A percentile compares a stretch with the other conserved stretches of the same genome.
Evolutionary conservation across 2,888 invertebrate species (phyloP).

Genomic region (Metellina segmentata): DNA sequence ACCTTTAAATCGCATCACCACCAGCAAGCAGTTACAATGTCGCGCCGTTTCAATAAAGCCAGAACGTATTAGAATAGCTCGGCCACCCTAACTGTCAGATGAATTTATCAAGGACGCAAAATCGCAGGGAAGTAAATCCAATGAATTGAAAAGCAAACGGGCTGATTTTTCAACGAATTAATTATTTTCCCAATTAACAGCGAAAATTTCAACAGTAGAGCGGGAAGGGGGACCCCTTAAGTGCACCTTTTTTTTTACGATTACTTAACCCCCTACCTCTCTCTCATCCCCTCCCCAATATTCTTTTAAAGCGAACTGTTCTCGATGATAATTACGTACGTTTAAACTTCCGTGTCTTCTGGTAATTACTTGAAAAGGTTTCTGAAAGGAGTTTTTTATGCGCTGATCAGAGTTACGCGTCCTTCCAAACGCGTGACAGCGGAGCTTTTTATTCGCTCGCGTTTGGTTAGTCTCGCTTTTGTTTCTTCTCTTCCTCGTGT

Average conservation of each 20-base stretch:
- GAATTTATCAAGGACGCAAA: not conserved
- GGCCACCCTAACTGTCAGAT: not conserved
- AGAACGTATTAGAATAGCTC: no score
- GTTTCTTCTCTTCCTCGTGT: not conserved
- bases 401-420: not conserved
- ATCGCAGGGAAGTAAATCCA: not conserved
- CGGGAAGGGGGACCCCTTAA: conserved; percentile 1
- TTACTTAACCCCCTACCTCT: not conserved
- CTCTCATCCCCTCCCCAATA: no score
- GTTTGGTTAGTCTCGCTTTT: not conserved
- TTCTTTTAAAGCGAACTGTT: not conserved
- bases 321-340: conserved; percentile 15
- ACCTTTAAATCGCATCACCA: no score
- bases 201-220: conserved; percentile 18
- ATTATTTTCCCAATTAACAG: conserved; percentile 34
- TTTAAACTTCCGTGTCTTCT: conserved; percentile 8
- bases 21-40: no score
- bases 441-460: not conserved
- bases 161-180: not conserved
- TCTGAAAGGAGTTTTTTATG: not conserved
- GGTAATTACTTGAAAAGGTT: conserved; percentile 33
- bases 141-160: not conserved
- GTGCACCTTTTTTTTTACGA: conserved; percentile 17
- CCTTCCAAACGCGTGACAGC: not conserved
- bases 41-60: no score